Percentiles rank a stretch among this genome's conserved stretches.
phyloP scores from a whole-genome alignment of 1,140 invertebrate species.

The Halictus rubicundus region DNA sequence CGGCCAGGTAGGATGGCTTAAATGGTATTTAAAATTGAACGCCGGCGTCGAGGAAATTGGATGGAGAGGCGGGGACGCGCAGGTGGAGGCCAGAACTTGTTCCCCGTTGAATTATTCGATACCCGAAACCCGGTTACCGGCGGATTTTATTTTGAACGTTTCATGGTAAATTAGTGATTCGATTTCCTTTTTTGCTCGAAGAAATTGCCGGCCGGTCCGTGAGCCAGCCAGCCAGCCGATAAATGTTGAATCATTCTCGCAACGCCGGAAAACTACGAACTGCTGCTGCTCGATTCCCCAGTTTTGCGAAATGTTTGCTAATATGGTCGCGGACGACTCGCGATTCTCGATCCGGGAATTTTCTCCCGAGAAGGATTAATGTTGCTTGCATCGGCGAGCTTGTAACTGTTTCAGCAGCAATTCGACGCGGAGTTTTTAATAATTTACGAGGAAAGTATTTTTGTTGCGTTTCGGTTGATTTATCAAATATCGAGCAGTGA shows the following conservation, averaged over 20 bases:
- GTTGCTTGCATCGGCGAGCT: too few species aligned
- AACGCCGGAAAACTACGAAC: too few species aligned
- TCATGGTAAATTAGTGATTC: background rate
- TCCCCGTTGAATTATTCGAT: constrained; percentile 13
- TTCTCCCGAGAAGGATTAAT: too few species aligned
- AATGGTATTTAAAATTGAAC: constrained; percentile 18
- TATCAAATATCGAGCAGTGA: too few species aligned
- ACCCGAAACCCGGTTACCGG: background rate
- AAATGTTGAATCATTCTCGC: background rate
- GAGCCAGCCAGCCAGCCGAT: background rate
- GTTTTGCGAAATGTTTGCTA: too few species aligned
- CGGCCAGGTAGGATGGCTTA: background rate
- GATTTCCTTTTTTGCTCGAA: background rate
- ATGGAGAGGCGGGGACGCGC: background rate
- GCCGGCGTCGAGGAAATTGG: constrained; percentile 9
- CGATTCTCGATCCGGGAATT: too few species aligned
- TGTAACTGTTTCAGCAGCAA: too few species aligned
- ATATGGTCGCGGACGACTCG: too few species aligned
- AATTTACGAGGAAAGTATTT: too few species aligned
- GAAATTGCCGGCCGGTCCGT: background rate
- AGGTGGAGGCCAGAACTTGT: background rate
- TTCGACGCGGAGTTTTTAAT: too few species aligned
- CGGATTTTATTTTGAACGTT: background rate
- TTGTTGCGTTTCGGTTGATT: too few species aligned
- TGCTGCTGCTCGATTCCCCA: too few species aligned